A percentile compares a stretch with the other conserved stretches of the same genome.
These are phyloP conservation scores for Larimichthys crocea DNA, from an alignment of 2,113 vertebrate species.

Conservation along the genomic window DNA sequence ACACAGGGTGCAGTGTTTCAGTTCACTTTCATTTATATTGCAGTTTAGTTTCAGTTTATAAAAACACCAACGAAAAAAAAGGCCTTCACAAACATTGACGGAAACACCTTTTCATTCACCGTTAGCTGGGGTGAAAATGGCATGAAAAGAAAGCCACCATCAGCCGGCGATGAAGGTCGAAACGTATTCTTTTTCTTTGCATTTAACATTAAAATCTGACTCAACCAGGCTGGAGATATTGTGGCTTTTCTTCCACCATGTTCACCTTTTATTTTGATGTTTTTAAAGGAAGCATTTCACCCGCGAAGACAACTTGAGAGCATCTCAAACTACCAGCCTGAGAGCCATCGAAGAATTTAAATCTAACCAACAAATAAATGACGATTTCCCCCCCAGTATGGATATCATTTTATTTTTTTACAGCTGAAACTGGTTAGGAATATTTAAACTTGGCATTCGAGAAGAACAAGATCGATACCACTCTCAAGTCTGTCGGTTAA, in stretches of 20 bases:
- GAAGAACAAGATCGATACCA: neutral
- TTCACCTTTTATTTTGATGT: neutral
- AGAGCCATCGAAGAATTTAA: neutral
- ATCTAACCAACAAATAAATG: neutral
- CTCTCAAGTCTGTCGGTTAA: neutral
- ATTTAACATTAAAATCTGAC: neutral
- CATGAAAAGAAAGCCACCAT: slow-evolving; percentile 10
- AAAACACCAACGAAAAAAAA: slow-evolving; percentile 40
- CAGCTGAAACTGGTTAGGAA: too few species aligned
- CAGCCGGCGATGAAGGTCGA: neutral
- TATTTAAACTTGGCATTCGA: too few species aligned
- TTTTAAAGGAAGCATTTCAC: neutral
- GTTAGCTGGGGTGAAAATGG: slow-evolving; percentile 30
- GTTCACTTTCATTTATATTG: slow-evolving; percentile 59
- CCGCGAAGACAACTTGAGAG: neutral
- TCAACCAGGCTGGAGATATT: neutral
- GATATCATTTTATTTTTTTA: too few species aligned
- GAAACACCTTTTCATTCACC: slow-evolving; percentile 20
- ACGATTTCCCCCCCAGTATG: neutral
- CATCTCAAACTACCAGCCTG: neutral
- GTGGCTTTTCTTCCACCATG: slow-evolving; percentile 41
- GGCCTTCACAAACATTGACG: slow-evolving; percentile 1
- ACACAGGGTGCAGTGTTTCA: slow-evolving; percentile 67
- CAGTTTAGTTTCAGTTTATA: slow-evolving; percentile 48
- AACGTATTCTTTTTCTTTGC: neutral